phyloP scores from a whole-genome alignment of 1,140 invertebrate species.

The Tribolium castaneum region DNA sequence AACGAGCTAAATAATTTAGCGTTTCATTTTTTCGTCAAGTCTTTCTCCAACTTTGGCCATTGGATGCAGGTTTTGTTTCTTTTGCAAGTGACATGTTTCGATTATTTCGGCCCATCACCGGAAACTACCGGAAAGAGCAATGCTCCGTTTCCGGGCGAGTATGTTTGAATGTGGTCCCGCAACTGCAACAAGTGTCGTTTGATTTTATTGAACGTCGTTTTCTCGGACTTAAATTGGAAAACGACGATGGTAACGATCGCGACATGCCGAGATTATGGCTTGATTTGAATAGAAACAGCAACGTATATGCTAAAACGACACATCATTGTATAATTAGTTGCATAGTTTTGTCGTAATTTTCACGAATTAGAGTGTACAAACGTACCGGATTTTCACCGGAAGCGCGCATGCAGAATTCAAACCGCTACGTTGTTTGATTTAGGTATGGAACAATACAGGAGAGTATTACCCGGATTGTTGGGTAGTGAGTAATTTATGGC shows the following conservation, averaged over 20 bases:
- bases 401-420: background rate
- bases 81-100: background rate
- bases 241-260: conserved; percentile 18
- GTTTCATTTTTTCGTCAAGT: no score
- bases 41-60: background rate
- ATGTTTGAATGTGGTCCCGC: conserved; percentile 7
- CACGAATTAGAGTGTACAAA: background rate
- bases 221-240: conserved; percentile 28
- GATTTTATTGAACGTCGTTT: conserved; percentile 25
- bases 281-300: conserved; percentile 14
- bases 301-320: conserved; percentile 6
- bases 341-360: conserved; percentile 10
- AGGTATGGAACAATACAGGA: background rate
- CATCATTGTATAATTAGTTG: conserved; percentile 9
- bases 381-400: background rate
- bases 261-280: conserved; percentile 25
- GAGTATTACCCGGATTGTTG: background rate
- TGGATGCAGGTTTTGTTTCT: background rate
- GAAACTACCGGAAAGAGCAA: background rate
- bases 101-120: background rate
- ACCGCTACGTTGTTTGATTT: background rate
- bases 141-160: conserved; percentile 10
- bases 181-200: conserved; percentile 33
- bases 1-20: no score
- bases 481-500: background rate